Base-by-base conservation (phyloP, 2,888 invertebrate species). In the Pollenia amentaria region DNA sequence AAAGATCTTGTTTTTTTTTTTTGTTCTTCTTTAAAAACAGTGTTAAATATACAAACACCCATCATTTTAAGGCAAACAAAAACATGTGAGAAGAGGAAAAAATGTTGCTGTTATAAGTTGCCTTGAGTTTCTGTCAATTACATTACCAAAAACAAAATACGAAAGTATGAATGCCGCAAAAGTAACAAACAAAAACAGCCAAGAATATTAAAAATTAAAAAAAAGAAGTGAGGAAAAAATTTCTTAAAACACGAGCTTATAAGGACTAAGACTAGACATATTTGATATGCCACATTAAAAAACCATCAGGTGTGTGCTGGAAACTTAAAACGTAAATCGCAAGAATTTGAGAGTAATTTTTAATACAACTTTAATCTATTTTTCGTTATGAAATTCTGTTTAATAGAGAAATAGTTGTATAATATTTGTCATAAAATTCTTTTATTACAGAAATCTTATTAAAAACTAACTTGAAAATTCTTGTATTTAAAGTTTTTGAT, bases 71-170 rank as follows among this genome's bases (percentile, higher is more conserved):
- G n/a, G 40, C 2, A 4, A 55, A 57, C 18, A 14, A 42, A 42
- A 72, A 60, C 38, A 40, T 9, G 21, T 29, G 3, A 18, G 12
- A 18, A 11, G 18, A 21, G 44, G 14, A 57, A 40, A 64, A 62
- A 29, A 29, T 29, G 29, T 46, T 64, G 60, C 51, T 51, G 18
- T 62, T 77, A 65, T 42, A 69, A 69, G 53, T 72, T 77, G 77
- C 38, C 70, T 76, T 77, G 40, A 72, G 65, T 65, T 55, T 70
- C 83, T 77, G 83, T 83, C 76, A 83, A 83, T 70, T 70, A 46
- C 82, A 70, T 18, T 62, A 57, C 16, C 48, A 53, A 62, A 11
- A 69, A 16, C 38, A 12, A 18, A 29, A 29, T 6, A 29, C 29
- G 29, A 29, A 29, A 29, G 29, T 29, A 29, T 29, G 29, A 44